Base-by-base conservation (phyloP, 2,888 invertebrate genomes). In the Aspidapion aeneum region DNA sequence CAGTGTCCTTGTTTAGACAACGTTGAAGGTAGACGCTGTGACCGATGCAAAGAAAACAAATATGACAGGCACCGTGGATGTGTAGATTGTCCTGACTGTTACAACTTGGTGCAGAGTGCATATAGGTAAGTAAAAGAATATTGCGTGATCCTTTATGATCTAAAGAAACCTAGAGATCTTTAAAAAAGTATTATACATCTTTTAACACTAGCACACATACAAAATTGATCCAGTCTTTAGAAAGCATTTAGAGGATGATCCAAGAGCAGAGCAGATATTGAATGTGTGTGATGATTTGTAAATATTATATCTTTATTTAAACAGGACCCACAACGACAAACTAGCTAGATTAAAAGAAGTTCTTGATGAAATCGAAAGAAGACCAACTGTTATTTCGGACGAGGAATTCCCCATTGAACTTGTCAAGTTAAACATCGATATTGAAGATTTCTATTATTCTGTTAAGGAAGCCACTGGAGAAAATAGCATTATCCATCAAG, bases 41-140 rank as follows among this genome's bases (percentile, higher is more conserved):
- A 99, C 79, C 88, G 95, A 55, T 99, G 99, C 78, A 94, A 95
- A 81, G 98, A 99, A 78, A 99, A 99, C 78, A 98, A 96, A 77
- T 90, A 90, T 75, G 92, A 97, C 77, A 87, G 96, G 20, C 92
- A 95, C 67, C 89, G 90, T 63, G 96, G 96, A 17, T 94, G 94
- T 72, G 83, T 91, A 18, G 90, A 94, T 74, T 99, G 99, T 77
- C 96, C 96, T 0, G 88, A 93, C 9, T 99, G 98, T 80, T 99
- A 99, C 79, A 94, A 94, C 78, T 83, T 99, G 7, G 96, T 99
- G 0, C 92, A 93, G 76, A 90, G 92, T 57, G 91, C 94, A 0
- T 94, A 93, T 16, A 87, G 35, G 35, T 35, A 7, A 7, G 35
- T 35, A 35, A 12, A 35, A 12, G 35, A n/a, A n/a, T n/a, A n/a